A percentile compares a stretch with the other conserved stretches of the same genome.
phyloP scores from a whole-genome alignment of 1,140 invertebrate genomes.

The Druon quercuslanigerum region DNA sequence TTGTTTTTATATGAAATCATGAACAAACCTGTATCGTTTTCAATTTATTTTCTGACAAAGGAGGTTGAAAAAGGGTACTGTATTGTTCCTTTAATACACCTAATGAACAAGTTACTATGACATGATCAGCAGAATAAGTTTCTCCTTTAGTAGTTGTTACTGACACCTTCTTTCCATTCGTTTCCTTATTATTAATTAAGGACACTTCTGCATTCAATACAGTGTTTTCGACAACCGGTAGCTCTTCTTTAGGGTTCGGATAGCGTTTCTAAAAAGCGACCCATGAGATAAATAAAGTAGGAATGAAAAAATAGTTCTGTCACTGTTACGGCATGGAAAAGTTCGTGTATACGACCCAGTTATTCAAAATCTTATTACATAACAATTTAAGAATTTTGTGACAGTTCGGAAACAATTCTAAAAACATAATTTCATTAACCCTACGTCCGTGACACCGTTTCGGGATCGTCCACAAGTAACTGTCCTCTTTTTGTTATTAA shows the following conservation, averaged over 20 bases:
- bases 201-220: slow-evolving; percentile 62
- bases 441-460: too few relatives aligned
- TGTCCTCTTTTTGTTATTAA: too few relatives aligned
- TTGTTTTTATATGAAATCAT: slow-evolving; percentile 18
- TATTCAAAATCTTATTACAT: too few relatives aligned
- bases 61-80: slow-evolving; percentile 65
- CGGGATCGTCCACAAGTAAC: too few relatives aligned
- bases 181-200: slow-evolving; percentile 60
- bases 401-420: too few relatives aligned
- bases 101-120: slow-evolving; percentile 72
- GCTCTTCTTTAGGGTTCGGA: slow-evolving; percentile 55
- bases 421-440: too few relatives aligned
- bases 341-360: too few relatives aligned
- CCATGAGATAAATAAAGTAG: too few relatives aligned
- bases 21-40: slow-evolving; percentile 67
- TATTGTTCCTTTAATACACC: slow-evolving; percentile 72
- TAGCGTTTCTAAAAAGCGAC: slow-evolving; percentile 58
- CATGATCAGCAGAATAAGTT: slow-evolving; percentile 64
- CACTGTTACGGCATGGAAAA: too few relatives aligned
- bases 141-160: slow-evolving; percentile 63
- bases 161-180: slow-evolving; percentile 48
- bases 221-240: slow-evolving; percentile 63
- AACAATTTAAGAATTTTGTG: too few relatives aligned
- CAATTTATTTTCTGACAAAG: slow-evolving; percentile 60
- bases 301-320: too few relatives aligned